Percentiles rank a stretch among this genome's conserved stretches.
Evolutionary conservation across 1,140 invertebrate genomes (phyloP).

Genomic region (Heliconius eleuchia): DNA sequence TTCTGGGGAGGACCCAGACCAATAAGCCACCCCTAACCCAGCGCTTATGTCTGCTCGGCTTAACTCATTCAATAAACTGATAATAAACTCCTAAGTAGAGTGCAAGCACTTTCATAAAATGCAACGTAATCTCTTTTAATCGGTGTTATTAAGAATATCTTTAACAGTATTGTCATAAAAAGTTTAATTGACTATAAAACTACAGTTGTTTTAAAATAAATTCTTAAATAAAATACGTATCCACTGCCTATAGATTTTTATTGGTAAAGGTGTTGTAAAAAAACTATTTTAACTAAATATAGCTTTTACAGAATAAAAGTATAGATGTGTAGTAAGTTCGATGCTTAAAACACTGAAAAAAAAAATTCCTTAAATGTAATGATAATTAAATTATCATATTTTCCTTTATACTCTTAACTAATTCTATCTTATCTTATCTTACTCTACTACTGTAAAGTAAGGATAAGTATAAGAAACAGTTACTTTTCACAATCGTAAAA

Average conservation of each 20-base stretch:
- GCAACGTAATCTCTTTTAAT: neutral
- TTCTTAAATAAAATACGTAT: slow-evolving; percentile 7
- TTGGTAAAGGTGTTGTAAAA: too few species aligned
- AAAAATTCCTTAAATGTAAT: too few species aligned
- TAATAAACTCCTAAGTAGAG: neutral
- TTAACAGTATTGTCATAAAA: slow-evolving; percentile 24
- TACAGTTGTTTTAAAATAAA: slow-evolving; percentile 19
- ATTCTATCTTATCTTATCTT: neutral
- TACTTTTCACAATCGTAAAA: slow-evolving; percentile 49
- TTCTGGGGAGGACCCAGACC: too few species aligned
- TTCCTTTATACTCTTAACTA: neutral
- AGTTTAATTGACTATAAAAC: slow-evolving; percentile 31
- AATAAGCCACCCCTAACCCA: too few species aligned
- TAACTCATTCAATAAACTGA: slow-evolving; percentile 48
- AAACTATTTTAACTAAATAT: too few species aligned
- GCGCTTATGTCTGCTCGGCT: slow-evolving; percentile 42
- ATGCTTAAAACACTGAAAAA: too few species aligned
- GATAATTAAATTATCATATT: too few species aligned
- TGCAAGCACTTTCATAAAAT: slow-evolving; percentile 8
- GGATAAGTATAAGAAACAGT: slow-evolving; percentile 42
- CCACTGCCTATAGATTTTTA: neutral
- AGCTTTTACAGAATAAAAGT: too few species aligned
- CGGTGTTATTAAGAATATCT: slow-evolving; percentile 17
- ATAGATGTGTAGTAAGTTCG: too few species aligned
- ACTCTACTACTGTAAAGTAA: neutral